Conservation (phyloP, 2,113 vertebrate species). For the Archocentrus centrarchus region DNA sequence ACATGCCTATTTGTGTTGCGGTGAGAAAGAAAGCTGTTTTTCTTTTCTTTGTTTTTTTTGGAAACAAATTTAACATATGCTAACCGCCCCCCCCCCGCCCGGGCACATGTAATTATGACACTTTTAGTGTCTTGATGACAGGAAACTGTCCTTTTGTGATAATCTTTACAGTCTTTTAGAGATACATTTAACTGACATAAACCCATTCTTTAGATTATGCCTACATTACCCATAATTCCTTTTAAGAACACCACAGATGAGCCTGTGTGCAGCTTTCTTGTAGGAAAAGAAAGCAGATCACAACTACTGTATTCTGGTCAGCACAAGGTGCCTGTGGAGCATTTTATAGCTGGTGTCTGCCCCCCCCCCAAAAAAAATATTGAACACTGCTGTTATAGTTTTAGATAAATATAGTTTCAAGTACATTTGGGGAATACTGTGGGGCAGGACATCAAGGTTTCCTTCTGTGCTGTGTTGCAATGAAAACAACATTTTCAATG, state of each 20-base stretch:
- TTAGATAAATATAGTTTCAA: slow-evolving; percentile 6
- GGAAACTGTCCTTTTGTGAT: neutral
- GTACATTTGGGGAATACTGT: neutral
- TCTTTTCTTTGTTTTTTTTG: neutral
- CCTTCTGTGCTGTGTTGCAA: neutral
- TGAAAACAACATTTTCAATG: neutral
- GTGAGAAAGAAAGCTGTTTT: neutral
- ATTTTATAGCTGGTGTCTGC: neutral
- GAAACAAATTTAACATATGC: neutral
- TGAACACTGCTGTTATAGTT: neutral
- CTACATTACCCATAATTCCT: neutral
- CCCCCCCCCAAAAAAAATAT: too few species aligned
- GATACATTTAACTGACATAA: neutral
- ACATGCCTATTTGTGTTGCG: neutral
- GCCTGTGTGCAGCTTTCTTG: neutral
- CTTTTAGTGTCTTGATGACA: neutral
- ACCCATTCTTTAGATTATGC: neutral
- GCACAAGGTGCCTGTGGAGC: neutral
- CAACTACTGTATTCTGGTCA: neutral
- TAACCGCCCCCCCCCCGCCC: too few species aligned
- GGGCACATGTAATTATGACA: neutral
- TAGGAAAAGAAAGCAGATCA: neutral
- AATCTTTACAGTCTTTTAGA: neutral
- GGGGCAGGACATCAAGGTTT: neutral
- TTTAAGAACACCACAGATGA: neutral